Evolutionary conservation across 2,797 vertebrate genomes (phyloP).

Genomic region (Acanthurus lineatus): DNA sequence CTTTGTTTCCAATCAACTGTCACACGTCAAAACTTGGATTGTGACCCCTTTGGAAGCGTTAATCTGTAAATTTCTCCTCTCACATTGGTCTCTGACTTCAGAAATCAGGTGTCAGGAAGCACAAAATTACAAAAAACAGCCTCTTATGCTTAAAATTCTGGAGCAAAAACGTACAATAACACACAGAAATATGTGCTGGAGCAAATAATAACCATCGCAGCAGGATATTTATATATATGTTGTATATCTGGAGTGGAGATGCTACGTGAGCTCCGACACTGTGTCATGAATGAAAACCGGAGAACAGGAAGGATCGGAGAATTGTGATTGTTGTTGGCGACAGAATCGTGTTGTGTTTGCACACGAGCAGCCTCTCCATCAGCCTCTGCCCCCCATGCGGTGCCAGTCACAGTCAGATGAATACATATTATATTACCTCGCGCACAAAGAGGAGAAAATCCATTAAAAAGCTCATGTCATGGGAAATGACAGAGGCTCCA

Average conservation of each 20-base stretch:
- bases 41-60: too few species aligned
- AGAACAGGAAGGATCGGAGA: conserved; percentile 17
- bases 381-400: conserved; percentile 35
- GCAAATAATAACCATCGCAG: not conserved
- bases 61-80: too few species aligned
- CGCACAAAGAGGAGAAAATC: conserved; percentile 64
- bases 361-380: conserved; percentile 49
- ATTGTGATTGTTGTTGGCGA: conserved; percentile 15
- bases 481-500: conserved; percentile 54
- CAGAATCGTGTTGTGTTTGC: conserved; percentile 57
- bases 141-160: not conserved
- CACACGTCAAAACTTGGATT: not conserved
- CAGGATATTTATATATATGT: not conserved
- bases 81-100: too few species aligned
- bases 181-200: not conserved
- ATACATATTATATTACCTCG: conserved; percentile 63
- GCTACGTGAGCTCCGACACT: not conserved
- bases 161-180: not conserved
- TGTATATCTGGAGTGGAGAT: not conserved
- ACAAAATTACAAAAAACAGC: too few species aligned
- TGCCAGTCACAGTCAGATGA: conserved; percentile 51
- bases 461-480: conserved; percentile 67
- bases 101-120: too few species aligned
- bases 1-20: not conserved
- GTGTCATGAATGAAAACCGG: conserved; percentile 20